phyloP scores from a whole-genome alignment of 2,113 vertebrate genomes.

The Centropus bengalensis region DNA sequence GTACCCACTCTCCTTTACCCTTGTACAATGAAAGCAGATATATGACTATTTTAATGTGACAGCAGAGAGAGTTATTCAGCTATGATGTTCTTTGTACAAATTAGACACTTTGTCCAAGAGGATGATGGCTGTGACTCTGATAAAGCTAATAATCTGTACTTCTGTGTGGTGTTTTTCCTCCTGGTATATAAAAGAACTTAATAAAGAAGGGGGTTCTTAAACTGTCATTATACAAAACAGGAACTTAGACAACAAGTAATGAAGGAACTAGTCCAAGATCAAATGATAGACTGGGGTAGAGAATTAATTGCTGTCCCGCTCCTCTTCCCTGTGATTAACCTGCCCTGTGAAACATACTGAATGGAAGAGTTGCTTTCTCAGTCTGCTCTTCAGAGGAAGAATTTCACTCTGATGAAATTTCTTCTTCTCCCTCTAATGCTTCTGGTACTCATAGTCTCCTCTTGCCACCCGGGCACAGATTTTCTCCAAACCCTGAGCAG shows the following conservation, averaged over 20 bases:
- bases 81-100: neutral
- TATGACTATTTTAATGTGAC: neutral
- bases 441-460: neutral
- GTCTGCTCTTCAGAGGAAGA: neutral
- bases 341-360: neutral
- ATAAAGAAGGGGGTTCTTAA: neutral
- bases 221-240: neutral
- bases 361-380: neutral
- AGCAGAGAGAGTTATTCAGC: neutral
- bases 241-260: neutral
- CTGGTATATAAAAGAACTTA: neutral
- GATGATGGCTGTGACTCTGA: neutral
- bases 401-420: neutral
- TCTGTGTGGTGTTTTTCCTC: neutral
- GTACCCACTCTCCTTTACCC: neutral
- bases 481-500: neutral
- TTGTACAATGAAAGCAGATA: neutral
- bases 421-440: neutral
- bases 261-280: neutral
- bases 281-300: neutral
- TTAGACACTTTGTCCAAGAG: neutral
- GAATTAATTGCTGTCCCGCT: neutral
- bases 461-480: neutral
- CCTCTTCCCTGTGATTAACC: neutral
- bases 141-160: neutral